Evolutionary conservation across 2,797 vertebrate species (phyloP).

Genomic region (Centropyge bicolor): DNA sequence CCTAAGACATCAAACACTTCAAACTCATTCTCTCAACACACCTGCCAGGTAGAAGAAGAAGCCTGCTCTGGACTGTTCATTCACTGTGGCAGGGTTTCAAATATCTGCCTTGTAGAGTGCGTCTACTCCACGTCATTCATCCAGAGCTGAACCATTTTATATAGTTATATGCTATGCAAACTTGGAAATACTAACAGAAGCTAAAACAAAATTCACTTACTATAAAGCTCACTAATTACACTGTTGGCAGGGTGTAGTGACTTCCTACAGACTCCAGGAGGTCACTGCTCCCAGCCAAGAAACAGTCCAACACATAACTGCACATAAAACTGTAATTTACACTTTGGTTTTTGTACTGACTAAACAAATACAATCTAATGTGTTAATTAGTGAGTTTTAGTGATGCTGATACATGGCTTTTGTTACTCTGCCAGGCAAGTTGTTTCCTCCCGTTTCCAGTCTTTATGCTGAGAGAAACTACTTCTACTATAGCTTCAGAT

Average conservation of each 20-base stretch:
- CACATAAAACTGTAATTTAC: not conserved
- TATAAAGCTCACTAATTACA: slow-evolving; percentile 17
- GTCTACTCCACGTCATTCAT: not conserved
- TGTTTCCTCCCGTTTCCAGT: too few species aligned
- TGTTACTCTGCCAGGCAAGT: not conserved
- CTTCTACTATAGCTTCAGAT: too few species aligned
- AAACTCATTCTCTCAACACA: slow-evolving; percentile 64
- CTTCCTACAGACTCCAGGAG: slow-evolving; percentile 6
- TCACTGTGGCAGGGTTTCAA: slow-evolving; percentile 20
- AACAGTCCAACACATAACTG: not conserved
- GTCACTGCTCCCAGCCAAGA: slow-evolving; percentile 10
- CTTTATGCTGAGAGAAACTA: too few species aligned
- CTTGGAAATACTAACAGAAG: slow-evolving; percentile 2
- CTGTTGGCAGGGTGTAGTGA: not conserved
- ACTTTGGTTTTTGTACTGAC: not conserved
- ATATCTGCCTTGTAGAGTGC: not conserved
- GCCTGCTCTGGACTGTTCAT: slow-evolving; percentile 33
- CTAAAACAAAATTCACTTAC: not conserved
- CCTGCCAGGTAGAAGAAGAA: slow-evolving; percentile 56
- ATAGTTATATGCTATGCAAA: not conserved
- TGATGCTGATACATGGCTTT: not conserved
- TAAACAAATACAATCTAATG: not conserved
- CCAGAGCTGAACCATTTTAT: not conserved
- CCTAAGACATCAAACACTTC: slow-evolving; percentile 68
- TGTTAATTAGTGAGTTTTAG: not conserved